Percentiles rank a stretch among this genome's conserved stretches.
These are phyloP conservation scores for Rhinoptilus africanus DNA, from an alignment of 2,113 vertebrate genomes.

Conservation along the genomic window DNA sequence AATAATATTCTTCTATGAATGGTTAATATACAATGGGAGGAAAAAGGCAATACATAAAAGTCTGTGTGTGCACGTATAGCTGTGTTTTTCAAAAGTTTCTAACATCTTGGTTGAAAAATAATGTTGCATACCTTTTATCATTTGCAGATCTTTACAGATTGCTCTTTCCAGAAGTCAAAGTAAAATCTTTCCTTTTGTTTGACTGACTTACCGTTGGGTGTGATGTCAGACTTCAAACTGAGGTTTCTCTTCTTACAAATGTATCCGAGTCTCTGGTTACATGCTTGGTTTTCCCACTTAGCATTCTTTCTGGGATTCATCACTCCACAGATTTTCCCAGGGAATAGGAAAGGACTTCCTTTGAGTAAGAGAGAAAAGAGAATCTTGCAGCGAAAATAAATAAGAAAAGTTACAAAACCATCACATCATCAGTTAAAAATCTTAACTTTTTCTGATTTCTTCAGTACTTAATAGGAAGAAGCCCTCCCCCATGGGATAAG, in stretches of 20 bases:
- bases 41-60: background rate
- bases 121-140: background rate
- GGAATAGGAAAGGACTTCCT: constrained; percentile 85
- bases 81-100: background rate
- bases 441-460: background rate
- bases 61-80: too few species aligned
- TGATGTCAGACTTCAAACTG: constrained; percentile 38
- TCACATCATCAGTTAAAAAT: background rate
- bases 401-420: background rate
- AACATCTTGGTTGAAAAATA: background rate
- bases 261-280: constrained; percentile 85
- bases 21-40: background rate
- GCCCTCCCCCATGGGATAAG: background rate
- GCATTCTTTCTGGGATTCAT: constrained; percentile 82
- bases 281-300: constrained; percentile 86
- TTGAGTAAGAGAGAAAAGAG: constrained; percentile 2
- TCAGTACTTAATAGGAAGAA: background rate
- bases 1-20: background rate
- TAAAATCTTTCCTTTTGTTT: background rate
- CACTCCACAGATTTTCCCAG: constrained; percentile 82
- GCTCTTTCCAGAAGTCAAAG: background rate
- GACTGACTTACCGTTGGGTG: constrained; percentile 62
- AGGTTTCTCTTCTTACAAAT: constrained; percentile 85
- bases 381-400: background rate
- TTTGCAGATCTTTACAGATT: background rate